Evolutionary conservation across 2,888 invertebrate species (phyloP), one percentile per base, ranked within the genome.

Genomic region (Melanotus villosus): DNA sequence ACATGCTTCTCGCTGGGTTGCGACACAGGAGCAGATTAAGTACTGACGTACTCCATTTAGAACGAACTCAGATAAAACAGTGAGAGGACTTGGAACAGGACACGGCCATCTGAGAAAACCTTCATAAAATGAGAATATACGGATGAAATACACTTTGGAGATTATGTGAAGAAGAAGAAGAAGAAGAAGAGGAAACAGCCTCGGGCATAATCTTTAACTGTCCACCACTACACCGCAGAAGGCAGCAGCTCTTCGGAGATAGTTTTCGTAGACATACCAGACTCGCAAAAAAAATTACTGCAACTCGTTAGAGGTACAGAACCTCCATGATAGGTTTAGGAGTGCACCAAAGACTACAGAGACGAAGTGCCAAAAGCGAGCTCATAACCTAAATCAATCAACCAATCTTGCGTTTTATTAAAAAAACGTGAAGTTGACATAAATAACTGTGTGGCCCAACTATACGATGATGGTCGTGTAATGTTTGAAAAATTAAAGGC

Each of bases 1-100:
- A 43, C 18, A 43, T 18, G 43, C 43, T 12, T 43, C 43, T 43
- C 3, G 18, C 43, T 43, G 18, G 43, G 43, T 19, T 43, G 19
- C 43, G 2, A 16, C 18, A 6, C 43, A 16, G 26, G 38, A 10
- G 38, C 19, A 43, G 18, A 7, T 10, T 43, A 16, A 43, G 6
- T 3, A 19, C 16, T 16, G 18, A 16, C 10, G 18, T 43, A 43
- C 43, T 43, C 7, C 26, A 7, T 7, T 5, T 26, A 26, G 26
- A 7, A 26, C 7, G 26, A 26, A 26, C 26, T 26, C 16, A 12
- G 18, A 12, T 43, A 2, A 43, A 10, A 43, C 18, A 16, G 18
- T 16, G 9, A 3, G 4, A 43, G 43, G 14, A 43, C 18, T 43
- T 43, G 9, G 4, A 43, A 43, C 7, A 19, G 6, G 43, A 9